phyloP scores from a whole-genome alignment of 1,140 invertebrate genomes.

The Eumeta japonica region DNA sequence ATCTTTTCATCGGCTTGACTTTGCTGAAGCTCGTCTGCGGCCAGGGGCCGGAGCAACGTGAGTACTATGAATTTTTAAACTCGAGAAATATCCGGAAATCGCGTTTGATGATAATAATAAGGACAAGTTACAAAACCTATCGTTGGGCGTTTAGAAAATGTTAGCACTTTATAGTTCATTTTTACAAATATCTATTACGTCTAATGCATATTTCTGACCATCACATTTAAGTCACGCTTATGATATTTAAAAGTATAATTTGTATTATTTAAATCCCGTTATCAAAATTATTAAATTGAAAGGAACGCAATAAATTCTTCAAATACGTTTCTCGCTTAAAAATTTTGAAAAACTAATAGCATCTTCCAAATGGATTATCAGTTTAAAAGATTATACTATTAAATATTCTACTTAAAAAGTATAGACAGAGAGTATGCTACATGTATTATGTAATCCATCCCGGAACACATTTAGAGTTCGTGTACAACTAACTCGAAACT shows the following conservation, averaged over 20 bases:
- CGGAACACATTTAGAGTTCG: too few species aligned
- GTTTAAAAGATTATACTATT: slow-evolving; percentile 4
- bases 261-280: too few species aligned
- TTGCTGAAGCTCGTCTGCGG: slow-evolving; percentile 22
- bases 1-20: slow-evolving; percentile 19
- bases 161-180: neutral
- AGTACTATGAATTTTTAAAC: slow-evolving; percentile 13
- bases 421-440: too few species aligned
- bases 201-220: too few species aligned
- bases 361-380: neutral
- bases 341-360: slow-evolving; percentile 1
- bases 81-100: neutral
- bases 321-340: neutral
- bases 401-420: slow-evolving; percentile 2
- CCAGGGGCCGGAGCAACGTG: slow-evolving; percentile 43
- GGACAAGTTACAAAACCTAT: too few species aligned
- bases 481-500: neutral
- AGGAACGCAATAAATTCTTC: neutral
- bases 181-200: neutral
- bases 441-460: too few species aligned
- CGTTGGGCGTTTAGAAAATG: too few species aligned
- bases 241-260: too few species aligned
- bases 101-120: too few species aligned
- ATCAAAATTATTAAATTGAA: too few species aligned
- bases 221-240: too few species aligned